phyloP scores from a whole-genome alignment of 2,888 invertebrate genomes.

The Allygus modestus region DNA sequence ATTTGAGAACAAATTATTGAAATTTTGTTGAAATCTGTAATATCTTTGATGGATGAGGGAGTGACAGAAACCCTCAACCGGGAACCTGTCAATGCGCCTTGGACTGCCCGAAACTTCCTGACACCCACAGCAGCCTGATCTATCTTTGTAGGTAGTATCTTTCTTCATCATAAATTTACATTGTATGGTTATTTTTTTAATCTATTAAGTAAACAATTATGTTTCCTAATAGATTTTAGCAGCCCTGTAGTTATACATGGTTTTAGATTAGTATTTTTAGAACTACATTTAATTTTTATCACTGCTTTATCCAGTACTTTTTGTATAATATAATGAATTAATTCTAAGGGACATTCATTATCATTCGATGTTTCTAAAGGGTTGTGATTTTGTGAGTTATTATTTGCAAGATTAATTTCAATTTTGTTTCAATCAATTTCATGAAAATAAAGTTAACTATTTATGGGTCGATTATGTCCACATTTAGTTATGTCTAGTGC shows the following conservation, averaged over 20 bases:
- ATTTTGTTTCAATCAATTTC: slow-evolving; percentile 18
- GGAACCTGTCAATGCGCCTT: not conserved
- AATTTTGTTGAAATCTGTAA: not conserved
- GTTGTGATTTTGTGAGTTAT: not conserved
- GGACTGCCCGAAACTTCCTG: not conserved
- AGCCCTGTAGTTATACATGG: slow-evolving; percentile 37
- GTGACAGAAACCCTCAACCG: not conserved
- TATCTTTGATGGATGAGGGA: not conserved
- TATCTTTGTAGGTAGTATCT: slow-evolving; percentile 9
- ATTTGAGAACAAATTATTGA: not conserved
- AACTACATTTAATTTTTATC: not conserved
- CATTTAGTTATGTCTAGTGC: not conserved
- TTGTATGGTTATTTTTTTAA: slow-evolving; percentile 25
- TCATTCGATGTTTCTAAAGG: not conserved
- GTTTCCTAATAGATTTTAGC: slow-evolving; percentile 10
- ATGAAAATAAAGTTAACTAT: not conserved
- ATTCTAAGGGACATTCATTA: not conserved
- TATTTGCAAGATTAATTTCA: not conserved
- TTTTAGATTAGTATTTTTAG: slow-evolving; percentile 34
- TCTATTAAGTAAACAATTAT: not conserved
- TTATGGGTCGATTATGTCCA: not conserved
- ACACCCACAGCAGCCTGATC: not conserved
- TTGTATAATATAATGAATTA: not conserved
- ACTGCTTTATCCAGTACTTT: not conserved
- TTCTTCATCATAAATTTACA: not conserved